phyloP scores from a whole-genome alignment of 1,140 invertebrate species.

The Stegodyphus mimosarum region DNA sequence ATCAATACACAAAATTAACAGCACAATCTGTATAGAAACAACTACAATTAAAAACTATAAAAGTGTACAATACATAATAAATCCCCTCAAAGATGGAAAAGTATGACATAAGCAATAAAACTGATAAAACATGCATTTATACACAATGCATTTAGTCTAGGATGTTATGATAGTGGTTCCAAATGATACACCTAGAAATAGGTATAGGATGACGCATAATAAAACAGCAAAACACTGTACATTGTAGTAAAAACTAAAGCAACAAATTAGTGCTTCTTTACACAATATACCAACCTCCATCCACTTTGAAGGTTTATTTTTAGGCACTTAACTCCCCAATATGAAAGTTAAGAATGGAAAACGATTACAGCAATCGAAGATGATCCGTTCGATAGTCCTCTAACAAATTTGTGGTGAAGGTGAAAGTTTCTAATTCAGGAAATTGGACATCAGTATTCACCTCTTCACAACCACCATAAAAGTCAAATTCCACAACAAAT shows the following conservation, averaged over 20 bases:
- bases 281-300: conserved; percentile 21
- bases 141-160: neutral
- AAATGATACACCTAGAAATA: conserved; percentile 42
- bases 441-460: conserved; percentile 2
- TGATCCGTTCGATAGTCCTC: conserved; percentile 43
- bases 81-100: neutral
- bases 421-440: conserved; percentile 41
- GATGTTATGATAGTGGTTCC: conserved; percentile 3
- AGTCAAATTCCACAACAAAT: conserved; percentile 54
- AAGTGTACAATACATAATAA: neutral
- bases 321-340: conserved; percentile 53
- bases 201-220: conserved; percentile 27
- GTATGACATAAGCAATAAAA: conserved; percentile 10
- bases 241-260: conserved; percentile 42
- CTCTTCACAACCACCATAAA: conserved; percentile 33
- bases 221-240: conserved; percentile 47
- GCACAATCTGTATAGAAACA: neutral
- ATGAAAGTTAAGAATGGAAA: conserved; percentile 31
- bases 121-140: conserved; percentile 14
- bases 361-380: conserved; percentile 47
- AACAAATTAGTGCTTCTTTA: conserved; percentile 23
- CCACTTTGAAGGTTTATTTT: conserved; percentile 21
- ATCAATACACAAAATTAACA: neutral
- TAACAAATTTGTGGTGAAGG: conserved; percentile 33
- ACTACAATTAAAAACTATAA: neutral